Percentiles rank a stretch among this genome's conserved stretches.
Evolutionary conservation across 2,888 invertebrate species (phyloP).

Genomic region (Drosophila kokeensis): DNA sequence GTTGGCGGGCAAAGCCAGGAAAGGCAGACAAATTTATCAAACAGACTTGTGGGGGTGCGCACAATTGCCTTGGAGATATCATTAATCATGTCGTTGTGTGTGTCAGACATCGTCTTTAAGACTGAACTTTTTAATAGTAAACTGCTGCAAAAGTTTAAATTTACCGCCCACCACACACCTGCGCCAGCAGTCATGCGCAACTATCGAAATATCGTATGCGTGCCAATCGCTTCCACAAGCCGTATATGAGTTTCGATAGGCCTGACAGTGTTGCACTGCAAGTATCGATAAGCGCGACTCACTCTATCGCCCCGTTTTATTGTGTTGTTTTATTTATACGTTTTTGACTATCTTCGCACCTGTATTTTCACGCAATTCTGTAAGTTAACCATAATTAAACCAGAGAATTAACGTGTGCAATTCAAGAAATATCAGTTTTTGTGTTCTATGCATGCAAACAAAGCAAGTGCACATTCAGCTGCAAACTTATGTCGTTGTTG

Average conservation of each 20-base stretch:
- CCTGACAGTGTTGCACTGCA: constrained; percentile 48
- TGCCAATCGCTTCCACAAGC: constrained; percentile 12
- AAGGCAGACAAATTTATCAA: constrained; percentile 83
- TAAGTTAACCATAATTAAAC: constrained; percentile 67
- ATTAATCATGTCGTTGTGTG: constrained; percentile 62
- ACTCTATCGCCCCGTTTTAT: constrained; percentile 63
- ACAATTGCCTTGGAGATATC: constrained; percentile 35
- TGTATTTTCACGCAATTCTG: constrained; percentile 62
- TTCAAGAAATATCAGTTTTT: constrained; percentile 10
- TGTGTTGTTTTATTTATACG: constrained; percentile 73
- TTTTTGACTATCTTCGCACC: constrained; percentile 61
- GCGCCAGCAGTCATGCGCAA: constrained; percentile 36
- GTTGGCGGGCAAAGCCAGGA: constrained; percentile 59
- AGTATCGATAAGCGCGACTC: constrained; percentile 56
- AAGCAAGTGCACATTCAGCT: constrained; percentile 66
- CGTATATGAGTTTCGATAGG: constrained; percentile 32
- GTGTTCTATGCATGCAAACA: constrained; percentile 41
- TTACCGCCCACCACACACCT: constrained; percentile 38
- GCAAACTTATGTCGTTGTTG: constrained; percentile 47
- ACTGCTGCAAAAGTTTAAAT: constrained; percentile 24
- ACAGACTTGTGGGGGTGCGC: constrained; percentile 58
- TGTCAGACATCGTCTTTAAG: constrained; percentile 41
- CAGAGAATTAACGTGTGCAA: constrained; percentile 21
- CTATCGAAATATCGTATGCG: constrained; percentile 38
- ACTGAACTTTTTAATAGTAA: constrained; percentile 10